A percentile compares a stretch with the other conserved stretches of the same genome.
Conservation (phyloP, 2,888 invertebrate species). For the Lacanobia oleracea region DNA sequence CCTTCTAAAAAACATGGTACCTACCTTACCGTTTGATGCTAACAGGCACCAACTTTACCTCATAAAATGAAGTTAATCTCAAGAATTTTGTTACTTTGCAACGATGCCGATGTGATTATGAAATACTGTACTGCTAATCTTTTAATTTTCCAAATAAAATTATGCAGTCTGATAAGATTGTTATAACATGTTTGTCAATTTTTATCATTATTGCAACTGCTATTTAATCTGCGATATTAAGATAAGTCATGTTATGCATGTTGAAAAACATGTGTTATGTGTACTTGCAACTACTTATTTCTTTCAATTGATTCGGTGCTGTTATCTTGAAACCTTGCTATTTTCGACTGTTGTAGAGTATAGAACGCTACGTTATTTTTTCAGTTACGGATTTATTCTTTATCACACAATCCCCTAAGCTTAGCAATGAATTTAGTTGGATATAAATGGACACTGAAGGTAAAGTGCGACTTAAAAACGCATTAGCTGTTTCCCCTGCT, state of each 20-base stretch:
- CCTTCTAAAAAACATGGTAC: neutral
- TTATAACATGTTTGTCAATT: slow-evolving; percentile 22
- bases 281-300: neutral
- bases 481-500: slow-evolving; percentile 31
- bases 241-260: slow-evolving; percentile 24
- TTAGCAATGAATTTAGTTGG: slow-evolving; percentile 9
- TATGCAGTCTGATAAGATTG: slow-evolving; percentile 45
- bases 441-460: slow-evolving; percentile 25
- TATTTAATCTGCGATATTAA: slow-evolving; percentile 38
- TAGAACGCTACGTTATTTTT: neutral
- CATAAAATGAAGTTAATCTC: neutral
- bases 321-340: neutral
- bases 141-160: slow-evolving; percentile 38
- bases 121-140: slow-evolving; percentile 9
- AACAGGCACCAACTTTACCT: too few species aligned
- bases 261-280: neutral
- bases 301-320: slow-evolving; percentile 7
- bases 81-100: neutral
- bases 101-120: neutral
- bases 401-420: slow-evolving; percentile 17
- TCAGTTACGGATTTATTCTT: slow-evolving; percentile 13
- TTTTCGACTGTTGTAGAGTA: neutral
- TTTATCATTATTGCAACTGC: slow-evolving; percentile 46
- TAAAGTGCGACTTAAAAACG: slow-evolving; percentile 40
- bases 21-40: too few species aligned